phyloP scores from a whole-genome alignment of 2,888 invertebrate species.

The Patella pellucida region DNA sequence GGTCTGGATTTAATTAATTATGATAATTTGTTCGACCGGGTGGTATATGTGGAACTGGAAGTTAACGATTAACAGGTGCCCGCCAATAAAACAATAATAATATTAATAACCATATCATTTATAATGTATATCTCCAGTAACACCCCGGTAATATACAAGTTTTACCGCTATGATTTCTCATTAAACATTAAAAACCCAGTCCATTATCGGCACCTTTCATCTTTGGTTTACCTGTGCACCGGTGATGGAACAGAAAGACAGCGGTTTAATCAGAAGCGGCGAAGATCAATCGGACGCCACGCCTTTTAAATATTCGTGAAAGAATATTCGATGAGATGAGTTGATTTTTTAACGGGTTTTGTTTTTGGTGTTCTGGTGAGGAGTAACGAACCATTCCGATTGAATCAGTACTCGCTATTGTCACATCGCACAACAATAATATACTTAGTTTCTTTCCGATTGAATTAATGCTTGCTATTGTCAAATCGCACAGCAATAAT shows the following conservation, averaged over 20 bases:
- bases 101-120: background rate
- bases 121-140: background rate
- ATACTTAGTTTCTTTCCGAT: too few relatives aligned
- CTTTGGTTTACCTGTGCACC: background rate
- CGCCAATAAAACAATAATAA: background rate
- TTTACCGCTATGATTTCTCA: conserved; percentile 5
- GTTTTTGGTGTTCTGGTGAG: background rate
- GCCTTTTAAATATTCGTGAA: background rate
- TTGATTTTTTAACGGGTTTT: conserved; percentile 5
- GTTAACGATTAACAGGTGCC: background rate
- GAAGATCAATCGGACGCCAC: background rate
- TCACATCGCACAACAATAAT: too few relatives aligned
- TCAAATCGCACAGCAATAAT: too few relatives aligned
- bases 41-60: background rate
- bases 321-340: background rate
- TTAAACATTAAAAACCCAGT: background rate
- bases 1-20: conserved; percentile 1
- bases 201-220: conserved; percentile 7
- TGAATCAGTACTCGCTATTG: too few relatives aligned
- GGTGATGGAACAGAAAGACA: background rate
- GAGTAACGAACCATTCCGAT: too few relatives aligned
- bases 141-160: background rate
- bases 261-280: background rate
- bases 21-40: background rate
- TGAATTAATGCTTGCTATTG: too few relatives aligned